Conservation (phyloP, 2,888 invertebrate genomes). For the Archips xylosteana region DNA sequence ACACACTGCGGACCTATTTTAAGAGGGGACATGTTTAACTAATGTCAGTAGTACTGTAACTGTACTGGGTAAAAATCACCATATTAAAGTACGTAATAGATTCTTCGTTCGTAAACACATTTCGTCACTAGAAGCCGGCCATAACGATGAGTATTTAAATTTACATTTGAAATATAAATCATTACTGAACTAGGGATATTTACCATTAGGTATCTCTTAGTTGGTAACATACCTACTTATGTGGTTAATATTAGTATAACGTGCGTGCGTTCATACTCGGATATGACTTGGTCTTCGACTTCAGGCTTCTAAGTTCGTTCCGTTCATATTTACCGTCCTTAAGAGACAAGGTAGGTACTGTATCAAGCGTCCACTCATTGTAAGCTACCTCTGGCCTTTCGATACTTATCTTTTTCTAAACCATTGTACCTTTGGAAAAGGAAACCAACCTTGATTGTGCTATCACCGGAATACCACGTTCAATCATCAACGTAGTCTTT, state of each 20-base stretch:
- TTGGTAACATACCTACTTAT: background rate
- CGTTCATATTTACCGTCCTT: too few species aligned
- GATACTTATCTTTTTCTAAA: too few species aligned
- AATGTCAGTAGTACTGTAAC: background rate
- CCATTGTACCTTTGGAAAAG: background rate
- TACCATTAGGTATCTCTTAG: background rate
- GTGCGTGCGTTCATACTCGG: too few species aligned
- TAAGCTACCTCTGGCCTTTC: too few species aligned
- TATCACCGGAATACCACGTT: constrained; percentile 43
- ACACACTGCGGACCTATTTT: background rate
- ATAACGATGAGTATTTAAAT: background rate
- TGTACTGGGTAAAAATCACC: background rate
- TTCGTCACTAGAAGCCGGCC: background rate
- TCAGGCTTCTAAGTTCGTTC: too few species aligned
- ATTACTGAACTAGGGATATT: background rate
- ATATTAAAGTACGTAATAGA: background rate
- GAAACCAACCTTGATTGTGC: background rate
- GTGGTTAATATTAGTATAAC: background rate
- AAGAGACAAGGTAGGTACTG: too few species aligned
- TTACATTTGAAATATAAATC: background rate
- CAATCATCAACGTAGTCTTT: constrained; percentile 45
- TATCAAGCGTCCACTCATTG: too few species aligned
- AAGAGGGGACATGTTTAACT: background rate
- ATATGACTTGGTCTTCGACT: too few species aligned
- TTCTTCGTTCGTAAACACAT: background rate